A percentile compares a stretch with the other conserved stretches of the same genome.
Evolutionary conservation across 2,113 vertebrate genomes (phyloP).

Genomic region (Jaculus jaculus): DNA sequence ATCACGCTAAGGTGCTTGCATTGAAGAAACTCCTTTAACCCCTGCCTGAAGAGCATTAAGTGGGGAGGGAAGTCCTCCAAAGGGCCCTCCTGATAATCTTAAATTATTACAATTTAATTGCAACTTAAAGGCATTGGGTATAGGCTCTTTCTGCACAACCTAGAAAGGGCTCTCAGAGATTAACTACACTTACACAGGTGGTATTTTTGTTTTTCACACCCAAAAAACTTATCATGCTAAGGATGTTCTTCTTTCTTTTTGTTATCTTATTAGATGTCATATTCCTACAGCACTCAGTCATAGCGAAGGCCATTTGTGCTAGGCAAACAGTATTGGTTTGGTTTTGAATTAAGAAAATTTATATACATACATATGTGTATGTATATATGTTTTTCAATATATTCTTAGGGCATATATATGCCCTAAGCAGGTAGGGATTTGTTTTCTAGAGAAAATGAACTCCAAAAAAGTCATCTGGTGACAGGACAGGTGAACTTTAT

Average conservation of each 20-base stretch:
- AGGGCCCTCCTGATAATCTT: constrained; percentile 88
- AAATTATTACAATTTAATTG: constrained; percentile 90
- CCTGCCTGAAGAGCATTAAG: constrained; percentile 87
- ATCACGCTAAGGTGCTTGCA: constrained; percentile 89
- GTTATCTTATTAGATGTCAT: constrained; percentile 44
- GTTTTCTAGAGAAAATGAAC: constrained; percentile 62
- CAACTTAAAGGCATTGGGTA: constrained; percentile 83
- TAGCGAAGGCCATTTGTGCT: constrained; percentile 62
- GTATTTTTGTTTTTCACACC: constrained; percentile 59
- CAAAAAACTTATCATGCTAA: neutral
- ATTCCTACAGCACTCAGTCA: constrained; percentile 43
- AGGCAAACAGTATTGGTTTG: constrained; percentile 50
- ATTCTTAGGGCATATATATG: neutral
- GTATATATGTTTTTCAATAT: too few species aligned
- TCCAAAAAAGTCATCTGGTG: constrained; percentile 22
- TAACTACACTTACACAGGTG: constrained; percentile 72
- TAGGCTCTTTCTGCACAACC: constrained; percentile 74
- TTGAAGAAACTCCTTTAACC: constrained; percentile 90
- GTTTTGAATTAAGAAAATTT: neutral
- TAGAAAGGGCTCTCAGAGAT: constrained; percentile 66
- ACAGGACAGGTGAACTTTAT: constrained; percentile 58
- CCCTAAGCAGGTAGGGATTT: constrained; percentile 54
- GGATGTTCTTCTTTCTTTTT: constrained; percentile 60
- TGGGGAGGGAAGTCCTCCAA: constrained; percentile 84
- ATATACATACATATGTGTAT: too few species aligned